Evolutionary conservation across 1,140 invertebrate species (phyloP).

Genomic region (Drosophila ironensis): DNA sequence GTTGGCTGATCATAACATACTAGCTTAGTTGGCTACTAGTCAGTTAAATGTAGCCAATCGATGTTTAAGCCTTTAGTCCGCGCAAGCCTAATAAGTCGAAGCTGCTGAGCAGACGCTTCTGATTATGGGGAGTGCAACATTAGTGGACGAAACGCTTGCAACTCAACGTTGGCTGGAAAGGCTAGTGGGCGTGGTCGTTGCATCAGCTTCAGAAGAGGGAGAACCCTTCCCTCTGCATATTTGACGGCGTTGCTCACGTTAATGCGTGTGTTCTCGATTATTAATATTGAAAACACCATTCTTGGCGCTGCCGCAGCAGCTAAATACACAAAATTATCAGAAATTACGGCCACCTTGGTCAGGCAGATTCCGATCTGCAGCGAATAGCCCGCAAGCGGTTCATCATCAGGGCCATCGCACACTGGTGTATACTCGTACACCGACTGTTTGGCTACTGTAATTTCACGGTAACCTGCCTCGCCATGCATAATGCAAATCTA

Average conservation of each 20-base stretch:
- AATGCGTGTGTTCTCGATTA: conserved; percentile 41
- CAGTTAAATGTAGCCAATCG: conserved; percentile 3
- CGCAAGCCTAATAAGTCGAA: conserved; percentile 10
- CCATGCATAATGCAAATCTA: conserved; percentile 74
- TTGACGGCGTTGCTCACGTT: conserved; percentile 26
- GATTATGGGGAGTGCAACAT: conserved; percentile 61
- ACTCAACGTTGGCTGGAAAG: neutral
- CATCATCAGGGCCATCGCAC: conserved; percentile 18
- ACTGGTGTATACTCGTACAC: too few relatives aligned
- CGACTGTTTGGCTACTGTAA: conserved; percentile 50
- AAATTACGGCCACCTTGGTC: conserved; percentile 73
- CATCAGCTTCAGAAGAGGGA: neutral
- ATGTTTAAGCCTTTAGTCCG: neutral
- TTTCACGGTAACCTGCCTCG: conserved; percentile 72
- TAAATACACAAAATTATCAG: conserved; percentile 78
- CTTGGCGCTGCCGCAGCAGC: conserved; percentile 46
- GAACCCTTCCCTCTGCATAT: conserved; percentile 25
- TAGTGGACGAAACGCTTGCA: conserved; percentile 32
- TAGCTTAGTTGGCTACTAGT: too few relatives aligned
- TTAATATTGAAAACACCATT: conserved; percentile 47
- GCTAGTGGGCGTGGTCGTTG: neutral
- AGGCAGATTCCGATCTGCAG: conserved; percentile 51
- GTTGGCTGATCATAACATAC: too few relatives aligned
- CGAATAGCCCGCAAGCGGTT: conserved; percentile 30
- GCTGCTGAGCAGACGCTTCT: conserved; percentile 46